phyloP scores from a whole-genome alignment of 2,797 vertebrate genomes.

The Champsocephalus gunnari region DNA sequence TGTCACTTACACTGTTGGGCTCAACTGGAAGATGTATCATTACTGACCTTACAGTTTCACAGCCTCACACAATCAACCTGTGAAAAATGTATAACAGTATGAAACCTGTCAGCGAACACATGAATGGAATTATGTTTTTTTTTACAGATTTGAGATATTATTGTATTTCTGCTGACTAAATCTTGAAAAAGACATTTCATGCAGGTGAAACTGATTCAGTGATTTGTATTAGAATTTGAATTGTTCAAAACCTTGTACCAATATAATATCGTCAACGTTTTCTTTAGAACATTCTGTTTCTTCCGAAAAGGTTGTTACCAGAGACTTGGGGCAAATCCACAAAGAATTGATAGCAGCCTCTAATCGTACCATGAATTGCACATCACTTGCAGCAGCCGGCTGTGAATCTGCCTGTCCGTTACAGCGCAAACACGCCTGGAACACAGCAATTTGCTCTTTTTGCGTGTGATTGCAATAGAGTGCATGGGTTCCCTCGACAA shows the following conservation, averaged over 20 bases:
- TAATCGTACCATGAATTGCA: no score
- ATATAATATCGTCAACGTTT: neutral
- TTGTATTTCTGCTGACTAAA: neutral
- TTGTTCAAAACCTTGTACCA: neutral
- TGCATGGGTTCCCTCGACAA: no score
- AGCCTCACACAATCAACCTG: neutral
- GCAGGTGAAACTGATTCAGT: neutral
- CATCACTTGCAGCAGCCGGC: no score
- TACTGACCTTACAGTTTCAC: neutral
- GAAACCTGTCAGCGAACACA: neutral
- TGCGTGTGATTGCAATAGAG: no score
- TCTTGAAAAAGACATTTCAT: neutral
- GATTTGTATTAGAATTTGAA: neutral
- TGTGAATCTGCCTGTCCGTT: no score
- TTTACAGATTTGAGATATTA: neutral
- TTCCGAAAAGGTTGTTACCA: neutral
- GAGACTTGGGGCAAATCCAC: neutral
- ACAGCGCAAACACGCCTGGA: no score
- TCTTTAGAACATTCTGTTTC: neutral
- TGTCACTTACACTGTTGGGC: neutral
- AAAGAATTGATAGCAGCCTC: no score
- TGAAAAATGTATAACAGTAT: neutral
- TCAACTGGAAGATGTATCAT: neutral
- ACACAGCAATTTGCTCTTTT: no score
- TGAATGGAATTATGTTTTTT: neutral